Evolutionary conservation across 2,888 invertebrate genomes (phyloP), one percentile per base, ranked within the genome.

Genomic region (Dasypolia templi): DNA sequence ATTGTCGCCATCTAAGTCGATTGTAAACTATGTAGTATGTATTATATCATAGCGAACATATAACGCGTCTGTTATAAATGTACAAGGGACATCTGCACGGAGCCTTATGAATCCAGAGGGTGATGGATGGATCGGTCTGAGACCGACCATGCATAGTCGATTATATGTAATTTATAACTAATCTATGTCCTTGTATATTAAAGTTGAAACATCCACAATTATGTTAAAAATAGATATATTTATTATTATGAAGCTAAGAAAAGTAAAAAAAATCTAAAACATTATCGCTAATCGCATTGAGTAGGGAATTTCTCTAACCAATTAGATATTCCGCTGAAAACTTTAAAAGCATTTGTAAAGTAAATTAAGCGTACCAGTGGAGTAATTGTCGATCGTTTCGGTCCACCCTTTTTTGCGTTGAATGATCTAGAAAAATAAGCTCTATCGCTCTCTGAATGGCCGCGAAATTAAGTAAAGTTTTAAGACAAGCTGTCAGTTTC

Each of bases 51-150:
- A 75, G 64, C 58, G 65, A 75, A 44, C 70, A 87, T 89, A 87
- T 78, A 90, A 86, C 90, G 89, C 91, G 93, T 92, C 90, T 92
- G 92, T 93, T 91, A 93, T 92, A 90, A 88, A 89, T 88, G 92
- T 90, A 87, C 86, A 88, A 84, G 89, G 91, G 90, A 92, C 93
- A 93, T 94, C 91, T 93, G 93, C 90, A 91, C 86, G 90, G 87
- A 90, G 92, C 92, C 93, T 94, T 95, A 95, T 94, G 95, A 95
- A 93, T 93, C 91, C 89, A 88, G 92, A 92, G 92, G 89, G 88
- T 95, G 95, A 95, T 95, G 94, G 94, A 95, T 95, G 93, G 93
- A 89, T 90, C 86, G 86, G 88, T 83, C 89, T 72, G 72, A 83
- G 83, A 86, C 87, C 88, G 87, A 85, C 87, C 73, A 66, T 78